Conservation (phyloP, 2,888 invertebrate species). For the Oscheius sp. region DNA sequence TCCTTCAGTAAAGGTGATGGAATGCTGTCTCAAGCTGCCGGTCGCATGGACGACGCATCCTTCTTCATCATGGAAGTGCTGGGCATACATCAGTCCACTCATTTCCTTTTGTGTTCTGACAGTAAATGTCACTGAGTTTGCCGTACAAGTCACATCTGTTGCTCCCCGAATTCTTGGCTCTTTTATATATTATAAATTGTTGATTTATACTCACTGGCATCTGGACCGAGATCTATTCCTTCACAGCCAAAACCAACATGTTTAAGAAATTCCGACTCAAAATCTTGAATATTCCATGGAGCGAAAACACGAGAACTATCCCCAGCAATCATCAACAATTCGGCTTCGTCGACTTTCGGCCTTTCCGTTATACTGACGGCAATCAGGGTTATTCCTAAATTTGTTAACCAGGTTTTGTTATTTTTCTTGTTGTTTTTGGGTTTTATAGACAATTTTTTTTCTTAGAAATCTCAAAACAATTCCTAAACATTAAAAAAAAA, state of each 20-base stretch:
- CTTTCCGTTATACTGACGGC: constrained; percentile 62
- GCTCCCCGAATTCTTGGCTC: constrained; percentile 65
- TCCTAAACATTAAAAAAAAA: background rate
- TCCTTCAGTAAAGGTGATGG: constrained; percentile 61
- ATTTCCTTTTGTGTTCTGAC: constrained; percentile 65
- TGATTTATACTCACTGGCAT: constrained; percentile 48
- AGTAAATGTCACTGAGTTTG: constrained; percentile 62
- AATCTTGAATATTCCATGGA: constrained; percentile 59
- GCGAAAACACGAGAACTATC: constrained; percentile 58
- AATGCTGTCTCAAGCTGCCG: constrained; percentile 55
- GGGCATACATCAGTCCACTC: constrained; percentile 65
- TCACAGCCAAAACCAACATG: constrained; percentile 67
- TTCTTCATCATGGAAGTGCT: constrained; percentile 59
- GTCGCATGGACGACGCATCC: constrained; percentile 56
- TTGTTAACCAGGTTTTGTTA: background rate
- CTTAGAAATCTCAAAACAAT: background rate
- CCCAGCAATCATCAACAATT: constrained; percentile 61
- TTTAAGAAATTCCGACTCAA: constrained; percentile 63
- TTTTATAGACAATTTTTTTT: too few relatives aligned
- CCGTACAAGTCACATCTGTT: constrained; percentile 63
- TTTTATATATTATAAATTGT: constrained; percentile 11
- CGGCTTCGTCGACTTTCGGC: constrained; percentile 61
- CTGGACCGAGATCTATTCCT: constrained; percentile 58
- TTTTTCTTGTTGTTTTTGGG: too few relatives aligned
- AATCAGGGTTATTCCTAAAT: constrained; percentile 53